Base-by-base conservation (phyloP, 2,888 invertebrate genomes). In the Odontocolon sp. region DNA sequence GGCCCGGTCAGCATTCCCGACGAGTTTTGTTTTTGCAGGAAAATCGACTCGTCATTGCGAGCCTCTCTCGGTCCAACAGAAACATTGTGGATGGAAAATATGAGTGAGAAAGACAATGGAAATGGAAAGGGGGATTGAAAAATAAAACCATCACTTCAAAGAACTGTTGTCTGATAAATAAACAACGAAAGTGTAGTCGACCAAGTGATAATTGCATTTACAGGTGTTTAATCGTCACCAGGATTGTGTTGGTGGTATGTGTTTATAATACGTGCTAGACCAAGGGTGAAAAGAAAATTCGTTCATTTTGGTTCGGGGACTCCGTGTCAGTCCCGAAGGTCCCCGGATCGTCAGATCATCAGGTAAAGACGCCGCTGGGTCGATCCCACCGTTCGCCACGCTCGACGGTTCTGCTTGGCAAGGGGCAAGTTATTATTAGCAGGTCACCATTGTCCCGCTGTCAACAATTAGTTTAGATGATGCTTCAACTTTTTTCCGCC, bases 381-480 rank as follows among this genome's bases (percentile, higher is more conserved):
- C 69, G 68, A 40, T 74, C 45, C 42, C 23, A 56, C 36, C 47
- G 67, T 76, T 61, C 61, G 64, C 59, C 33, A 71, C 66, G 52
- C 66, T 72, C 38, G 45, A 6, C 52, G 47, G 21, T 38, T 64
- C 50, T 42, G 40, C 31, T 52, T 45, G 66, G 36, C 63, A 54
- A 69, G 83, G 84, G 84, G 82, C 84, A 81, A 84, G 83, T 87
- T 87, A 84, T 87, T 85, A 87, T 86, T 86, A 85, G 82, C 80
- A 78, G 79, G 75, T 81, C 77, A 75, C 83, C 79, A 87, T 88
- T 88, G 88, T 88, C 83, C 84, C 73, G 82, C 86, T 87, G 88
- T 88, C 87, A 87, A 87, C 88, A 87, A 89, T 88, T 87, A 86
- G 85, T 89, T 86, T 83, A 85, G 85, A 89, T 87, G 88, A 88